Base-by-base conservation (phyloP, 2,113 vertebrate genomes). In the Montifringilla adamsi region DNA sequence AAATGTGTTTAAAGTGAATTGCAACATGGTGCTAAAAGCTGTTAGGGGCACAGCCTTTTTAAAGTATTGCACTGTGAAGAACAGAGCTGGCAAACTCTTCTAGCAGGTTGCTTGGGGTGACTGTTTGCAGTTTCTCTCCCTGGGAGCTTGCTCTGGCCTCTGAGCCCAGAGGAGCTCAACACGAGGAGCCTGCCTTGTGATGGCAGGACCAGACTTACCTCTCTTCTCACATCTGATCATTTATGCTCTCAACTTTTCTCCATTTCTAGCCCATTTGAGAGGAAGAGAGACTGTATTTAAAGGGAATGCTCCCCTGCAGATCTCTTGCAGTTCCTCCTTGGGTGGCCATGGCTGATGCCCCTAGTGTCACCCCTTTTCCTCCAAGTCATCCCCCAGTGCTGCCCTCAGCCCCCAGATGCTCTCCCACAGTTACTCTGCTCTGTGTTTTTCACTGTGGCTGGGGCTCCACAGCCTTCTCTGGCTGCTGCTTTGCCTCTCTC, bases 301-400 rank as follows among this genome's bases (percentile, higher is more conserved):
- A 28, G n/a, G 24, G 7, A 55, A 47, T 68, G 18, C 18, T 84
- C 15, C 30, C 28, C 44, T 44, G 52, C 1, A 2, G 30, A 44
- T 27, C 33, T 73, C 33, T 46, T 73, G 43, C 55, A 69, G 26
- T 15, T n/a, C n/a, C n/a, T 46, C 47, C 26, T 13, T 62, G 55
- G 8, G 13, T 58, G 75, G 15, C 64, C 3, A 0, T 55, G 46
- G 60, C 35, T 73, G 78, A 53, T 59, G 18, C 3, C 14, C 27
- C 30, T 10, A 6, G 17, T 63, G n/a, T 84, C 56, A 30, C 19
- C 1, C 0, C 60, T 74, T 82, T 43, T 78, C 13, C 35, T 77
- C 70, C 0, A 0, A 50, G 58, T 1, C 0, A 53, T 35, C 10
- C 21, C 28, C 20, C 5, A 1, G 44, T 0, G 2, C 41, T 79